These are phyloP conservation scores for Pipistrellus pygmaeus DNA, from an alignment of 2,797 vertebrate species.

Conservation along the genomic window DNA sequence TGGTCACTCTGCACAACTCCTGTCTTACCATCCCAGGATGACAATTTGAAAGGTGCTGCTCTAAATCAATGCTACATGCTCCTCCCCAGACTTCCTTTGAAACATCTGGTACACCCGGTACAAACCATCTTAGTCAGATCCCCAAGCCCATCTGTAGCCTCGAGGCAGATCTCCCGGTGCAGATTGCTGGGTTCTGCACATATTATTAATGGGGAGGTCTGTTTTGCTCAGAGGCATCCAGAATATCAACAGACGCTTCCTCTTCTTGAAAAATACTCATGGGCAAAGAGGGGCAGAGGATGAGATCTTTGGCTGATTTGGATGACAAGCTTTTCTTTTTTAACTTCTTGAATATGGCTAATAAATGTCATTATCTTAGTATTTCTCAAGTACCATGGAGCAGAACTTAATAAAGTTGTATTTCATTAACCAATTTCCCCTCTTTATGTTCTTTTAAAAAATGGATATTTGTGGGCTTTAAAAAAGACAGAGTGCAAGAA, in stretches of 20 bases:
- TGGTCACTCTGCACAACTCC: not conserved
- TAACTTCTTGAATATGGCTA: not conserved
- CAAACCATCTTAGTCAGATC: conserved; percentile 3
- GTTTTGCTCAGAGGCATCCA: conserved; percentile 42
- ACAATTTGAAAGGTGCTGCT: not conserved
- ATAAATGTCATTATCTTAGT: conserved; percentile 47
- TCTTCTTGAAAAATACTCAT: conserved; percentile 62
- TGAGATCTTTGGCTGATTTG: conserved; percentile 17
- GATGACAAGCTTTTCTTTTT: not conserved
- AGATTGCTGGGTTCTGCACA: conserved; percentile 42
- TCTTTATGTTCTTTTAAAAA: conserved; percentile 35
- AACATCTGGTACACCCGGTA: conserved; percentile 9
- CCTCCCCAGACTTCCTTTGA: not conserved
- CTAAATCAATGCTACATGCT: conserved; percentile 45
- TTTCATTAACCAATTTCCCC: conserved; percentile 67
- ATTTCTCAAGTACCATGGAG: conserved; percentile 53
- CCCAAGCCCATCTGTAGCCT: conserved; percentile 34
- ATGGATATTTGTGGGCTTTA: not conserved
- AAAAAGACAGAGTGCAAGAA: conserved; percentile 41
- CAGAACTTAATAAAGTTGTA: conserved; percentile 66
- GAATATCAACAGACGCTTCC: conserved; percentile 31
- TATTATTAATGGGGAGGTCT: conserved; percentile 61
- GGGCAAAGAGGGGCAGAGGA: not conserved
- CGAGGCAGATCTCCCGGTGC: conserved; percentile 21
- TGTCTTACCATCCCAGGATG: not conserved